These are phyloP conservation scores for Eupithecia insigniata DNA, from an alignment of 2,888 invertebrate genomes.

Conservation along the genomic window DNA sequence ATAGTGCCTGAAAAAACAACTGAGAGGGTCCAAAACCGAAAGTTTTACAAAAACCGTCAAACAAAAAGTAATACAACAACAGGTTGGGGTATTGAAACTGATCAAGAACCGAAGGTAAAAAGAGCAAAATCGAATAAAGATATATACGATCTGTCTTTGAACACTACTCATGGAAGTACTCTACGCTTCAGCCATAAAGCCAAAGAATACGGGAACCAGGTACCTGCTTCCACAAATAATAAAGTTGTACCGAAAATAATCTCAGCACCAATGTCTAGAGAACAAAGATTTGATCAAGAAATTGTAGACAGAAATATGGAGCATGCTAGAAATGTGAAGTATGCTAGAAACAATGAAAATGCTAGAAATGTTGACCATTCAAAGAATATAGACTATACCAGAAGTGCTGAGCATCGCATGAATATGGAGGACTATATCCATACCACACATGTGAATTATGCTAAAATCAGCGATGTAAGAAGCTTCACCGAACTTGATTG, in stretches of 20 bases:
- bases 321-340: neutral
- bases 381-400: neutral
- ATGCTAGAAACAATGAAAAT: constrained; percentile 13
- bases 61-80: neutral
- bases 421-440: neutral
- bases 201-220: neutral
- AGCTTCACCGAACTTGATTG: neutral
- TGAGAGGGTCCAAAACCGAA: constrained; percentile 4
- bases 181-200: neutral
- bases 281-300: constrained; percentile 15
- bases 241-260: constrained; percentile 5
- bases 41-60: constrained; percentile 18
- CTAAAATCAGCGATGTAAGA: neutral
- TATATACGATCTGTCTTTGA: constrained; percentile 9
- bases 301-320: constrained; percentile 2
- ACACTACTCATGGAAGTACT: neutral
- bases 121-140: constrained; percentile 1
- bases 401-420: neutral
- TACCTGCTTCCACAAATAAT: constrained; percentile 15
- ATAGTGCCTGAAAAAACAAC: neutral
- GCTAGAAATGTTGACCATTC: neutral
- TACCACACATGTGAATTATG: neutral
- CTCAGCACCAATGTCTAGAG: constrained; percentile 1
- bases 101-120: neutral
- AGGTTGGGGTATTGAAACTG: constrained; percentile 12